phyloP scores from a whole-genome alignment of 2,113 vertebrate genomes.

The Syngnathus floridae region DNA sequence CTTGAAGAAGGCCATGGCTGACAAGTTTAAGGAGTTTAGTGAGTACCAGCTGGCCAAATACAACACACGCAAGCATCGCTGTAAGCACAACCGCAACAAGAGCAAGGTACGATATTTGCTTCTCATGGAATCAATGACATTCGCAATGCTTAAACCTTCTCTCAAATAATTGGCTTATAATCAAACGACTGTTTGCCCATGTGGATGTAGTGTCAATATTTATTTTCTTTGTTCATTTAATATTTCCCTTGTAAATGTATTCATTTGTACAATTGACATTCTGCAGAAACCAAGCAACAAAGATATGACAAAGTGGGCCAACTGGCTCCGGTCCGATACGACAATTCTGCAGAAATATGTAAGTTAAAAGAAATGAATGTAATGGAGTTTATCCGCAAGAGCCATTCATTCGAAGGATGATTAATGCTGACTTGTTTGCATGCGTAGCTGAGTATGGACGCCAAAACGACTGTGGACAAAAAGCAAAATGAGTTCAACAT shows the following conservation, averaged over 20 bases:
- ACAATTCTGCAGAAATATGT: constrained; percentile 53
- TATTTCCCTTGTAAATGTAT: not conserved
- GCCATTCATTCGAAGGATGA: not conserved
- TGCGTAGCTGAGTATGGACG: constrained; percentile 17
- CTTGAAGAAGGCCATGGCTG: constrained; percentile 75
- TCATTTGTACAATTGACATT: not conserved
- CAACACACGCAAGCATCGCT: constrained; percentile 77
- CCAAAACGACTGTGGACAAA: constrained; percentile 53
- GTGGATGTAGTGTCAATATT: no score
- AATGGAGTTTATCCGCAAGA: not conserved
- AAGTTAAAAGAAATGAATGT: constrained; percentile 16
- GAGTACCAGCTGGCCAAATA: constrained; percentile 89
- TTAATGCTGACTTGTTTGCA: constrained; percentile 7
- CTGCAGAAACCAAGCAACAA: constrained; percentile 27
- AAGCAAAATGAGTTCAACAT: constrained; percentile 72
- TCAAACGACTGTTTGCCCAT: no score
- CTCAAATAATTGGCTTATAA: no score
- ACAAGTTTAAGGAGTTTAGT: constrained; percentile 82
- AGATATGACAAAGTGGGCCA: constrained; percentile 53
- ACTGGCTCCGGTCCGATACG: constrained; percentile 33
- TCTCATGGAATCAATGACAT: constrained; percentile 1
- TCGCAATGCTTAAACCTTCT: not conserved
- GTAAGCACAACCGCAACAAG: constrained; percentile 65
- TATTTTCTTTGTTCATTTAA: no score
- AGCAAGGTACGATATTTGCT: constrained; percentile 43